A percentile compares a stretch with the other conserved stretches of the same genome.
These are phyloP conservation scores for Acrobasis repandana DNA, from an alignment of 2,888 invertebrate species.

Conservation along the genomic window DNA sequence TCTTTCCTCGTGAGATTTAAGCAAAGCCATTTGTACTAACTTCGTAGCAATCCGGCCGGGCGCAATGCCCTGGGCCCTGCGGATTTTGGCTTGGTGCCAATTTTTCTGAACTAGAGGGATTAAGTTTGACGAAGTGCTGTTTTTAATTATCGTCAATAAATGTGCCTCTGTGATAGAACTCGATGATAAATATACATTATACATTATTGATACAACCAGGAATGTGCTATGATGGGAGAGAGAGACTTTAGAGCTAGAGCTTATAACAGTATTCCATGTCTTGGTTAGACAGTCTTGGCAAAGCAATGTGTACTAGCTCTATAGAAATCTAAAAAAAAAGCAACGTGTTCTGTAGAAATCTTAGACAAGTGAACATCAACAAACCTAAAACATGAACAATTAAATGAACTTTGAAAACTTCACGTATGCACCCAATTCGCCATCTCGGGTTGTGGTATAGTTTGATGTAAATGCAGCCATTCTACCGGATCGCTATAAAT, in stretches of 20 bases:
- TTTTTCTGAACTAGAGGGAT: not conserved
- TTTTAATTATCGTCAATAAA: not conserved
- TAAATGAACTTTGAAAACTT: not conserved
- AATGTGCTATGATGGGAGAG: too few relatives aligned
- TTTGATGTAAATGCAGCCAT: not conserved
- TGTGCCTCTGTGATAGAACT: not conserved
- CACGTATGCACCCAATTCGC: conserved; percentile 5
- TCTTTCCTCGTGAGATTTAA: not conserved
- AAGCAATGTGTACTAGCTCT: too few relatives aligned
- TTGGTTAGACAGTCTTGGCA: too few relatives aligned
- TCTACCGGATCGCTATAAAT: conserved; percentile 17
- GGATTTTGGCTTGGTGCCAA: not conserved
- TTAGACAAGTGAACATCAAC: too few relatives aligned
- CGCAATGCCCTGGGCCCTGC: conserved; percentile 1
- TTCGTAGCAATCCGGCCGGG: conserved; percentile 14
- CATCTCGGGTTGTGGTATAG: not conserved
- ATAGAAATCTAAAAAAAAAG: too few relatives aligned
- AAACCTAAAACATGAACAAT: too few relatives aligned
- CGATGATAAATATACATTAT: not conserved
- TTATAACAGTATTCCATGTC: too few relatives aligned
- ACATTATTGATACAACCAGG: too few relatives aligned
- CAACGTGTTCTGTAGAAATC: too few relatives aligned
- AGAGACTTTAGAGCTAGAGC: too few relatives aligned
- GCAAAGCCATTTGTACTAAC: conserved; percentile 9
- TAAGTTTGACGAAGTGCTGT: not conserved